These are phyloP conservation scores for Tryphoninae sp. DNA, from an alignment of 2,888 invertebrate genomes.

Conservation along the genomic window DNA sequence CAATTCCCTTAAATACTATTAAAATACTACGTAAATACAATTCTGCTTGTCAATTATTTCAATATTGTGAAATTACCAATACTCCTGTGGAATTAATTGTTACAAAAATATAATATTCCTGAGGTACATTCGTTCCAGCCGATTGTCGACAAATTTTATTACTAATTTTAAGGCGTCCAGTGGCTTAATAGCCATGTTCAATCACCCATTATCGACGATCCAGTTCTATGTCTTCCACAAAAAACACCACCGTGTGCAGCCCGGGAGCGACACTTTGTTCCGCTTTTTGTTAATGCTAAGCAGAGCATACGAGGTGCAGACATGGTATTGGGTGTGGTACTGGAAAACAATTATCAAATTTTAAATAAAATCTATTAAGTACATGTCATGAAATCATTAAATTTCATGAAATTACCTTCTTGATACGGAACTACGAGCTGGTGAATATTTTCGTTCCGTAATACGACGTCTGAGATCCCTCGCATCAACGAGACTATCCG, in stretches of 20 bases:
- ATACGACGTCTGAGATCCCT: constrained; percentile 66
- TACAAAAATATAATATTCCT: constrained; percentile 33
- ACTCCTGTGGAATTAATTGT: background rate
- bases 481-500: constrained; percentile 65
- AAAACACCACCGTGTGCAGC: constrained; percentile 65
- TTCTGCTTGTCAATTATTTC: background rate
- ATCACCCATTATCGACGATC: constrained; percentile 69
- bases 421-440: constrained; percentile 50
- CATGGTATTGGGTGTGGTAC: constrained; percentile 66
- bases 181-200: constrained; percentile 42
- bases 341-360: constrained; percentile 58
- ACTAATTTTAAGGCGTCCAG: background rate
- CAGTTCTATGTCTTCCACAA: constrained; percentile 70
- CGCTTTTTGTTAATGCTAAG: constrained; percentile 71
- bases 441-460: constrained; percentile 22
- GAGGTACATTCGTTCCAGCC: background rate
- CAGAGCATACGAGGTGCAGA: constrained; percentile 66
- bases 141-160: constrained; percentile 7
- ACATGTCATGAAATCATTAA: constrained; percentile 19
- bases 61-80: constrained; percentile 2
- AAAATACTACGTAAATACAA: constrained; percentile 16
- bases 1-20: background rate
- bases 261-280: constrained; percentile 70
- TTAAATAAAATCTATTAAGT: background rate
- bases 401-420: constrained; percentile 68